These are phyloP conservation scores for Amphiprion clarkii DNA, from an alignment of 2,797 vertebrate genomes.

Conservation along the genomic window DNA sequence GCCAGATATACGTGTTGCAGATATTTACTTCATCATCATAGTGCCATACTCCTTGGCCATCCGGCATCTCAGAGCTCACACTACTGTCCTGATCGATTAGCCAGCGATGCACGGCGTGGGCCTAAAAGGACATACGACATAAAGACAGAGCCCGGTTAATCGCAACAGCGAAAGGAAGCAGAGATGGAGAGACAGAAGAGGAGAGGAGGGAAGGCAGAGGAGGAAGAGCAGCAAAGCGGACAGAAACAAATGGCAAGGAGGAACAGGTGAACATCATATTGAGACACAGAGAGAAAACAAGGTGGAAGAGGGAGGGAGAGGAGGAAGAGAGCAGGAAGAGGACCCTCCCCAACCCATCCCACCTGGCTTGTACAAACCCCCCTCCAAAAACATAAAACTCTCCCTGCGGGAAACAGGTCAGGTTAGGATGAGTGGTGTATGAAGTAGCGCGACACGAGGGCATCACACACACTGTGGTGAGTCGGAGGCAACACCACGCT, in stretches of 20 bases:
- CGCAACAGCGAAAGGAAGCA: conserved; percentile 69
- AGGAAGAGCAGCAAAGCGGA: conserved; percentile 39
- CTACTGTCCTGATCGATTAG: conserved; percentile 92
- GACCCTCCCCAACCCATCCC: conserved; percentile 44
- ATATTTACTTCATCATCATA: conserved; percentile 93
- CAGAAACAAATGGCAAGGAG: conserved; percentile 64
- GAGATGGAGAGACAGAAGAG: conserved; percentile 61
- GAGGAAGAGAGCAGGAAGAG: conserved; percentile 52
- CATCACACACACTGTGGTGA: conserved; percentile 25
- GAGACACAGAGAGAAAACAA: conserved; percentile 66
- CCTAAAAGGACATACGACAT: conserved; percentile 90
- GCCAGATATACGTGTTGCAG: conserved; percentile 88
- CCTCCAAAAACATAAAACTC: conserved; percentile 8
- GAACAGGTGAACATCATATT: conserved; percentile 68
- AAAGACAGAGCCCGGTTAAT: conserved; percentile 88
- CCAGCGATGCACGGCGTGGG: conserved; percentile 90
- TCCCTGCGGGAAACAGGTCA: conserved; percentile 70
- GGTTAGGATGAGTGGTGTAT: conserved; percentile 65
- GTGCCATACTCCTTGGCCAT: conserved; percentile 91
- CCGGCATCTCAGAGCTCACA: conserved; percentile 91
- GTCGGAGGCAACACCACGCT: conserved; percentile 37
- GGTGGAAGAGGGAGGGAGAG: conserved; percentile 31
- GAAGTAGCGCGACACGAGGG: conserved; percentile 46
- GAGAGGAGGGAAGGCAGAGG: not conserved
- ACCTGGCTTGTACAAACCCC: conserved; percentile 24